A percentile compares a stretch with the other conserved stretches of the same genome.
These are phyloP conservation scores for Centropristis striata DNA, from an alignment of 2,113 vertebrate species.

Conservation along the genomic window DNA sequence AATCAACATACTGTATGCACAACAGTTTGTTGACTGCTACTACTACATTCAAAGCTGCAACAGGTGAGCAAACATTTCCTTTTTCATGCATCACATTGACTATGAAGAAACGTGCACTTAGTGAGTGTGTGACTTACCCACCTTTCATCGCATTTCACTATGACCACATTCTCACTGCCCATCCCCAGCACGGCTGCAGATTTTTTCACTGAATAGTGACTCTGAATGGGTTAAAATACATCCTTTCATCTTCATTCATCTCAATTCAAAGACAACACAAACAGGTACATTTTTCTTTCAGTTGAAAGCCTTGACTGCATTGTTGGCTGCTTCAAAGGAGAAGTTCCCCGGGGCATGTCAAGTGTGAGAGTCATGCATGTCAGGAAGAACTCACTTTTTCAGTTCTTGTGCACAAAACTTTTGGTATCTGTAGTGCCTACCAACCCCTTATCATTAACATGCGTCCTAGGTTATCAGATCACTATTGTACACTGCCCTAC, in stretches of 20 bases:
- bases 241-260: constrained; percentile 16
- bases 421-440: too few relatives aligned
- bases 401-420: too few relatives aligned
- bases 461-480: too few relatives aligned
- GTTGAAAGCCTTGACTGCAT: neutral
- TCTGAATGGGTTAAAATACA: constrained; percentile 64
- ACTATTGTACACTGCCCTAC: too few relatives aligned
- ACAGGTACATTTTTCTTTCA: neutral
- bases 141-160: constrained; percentile 85
- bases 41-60: neutral
- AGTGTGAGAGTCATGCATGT: neutral
- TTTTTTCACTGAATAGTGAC: constrained; percentile 85
- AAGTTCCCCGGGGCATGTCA: neutral
- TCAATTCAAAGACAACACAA: neutral
- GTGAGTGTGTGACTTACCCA: constrained; percentile 40
- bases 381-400: too few relatives aligned
- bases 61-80: constrained; percentile 65
- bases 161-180: constrained; percentile 80
- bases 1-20: too few relatives aligned
- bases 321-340: constrained; percentile 4
- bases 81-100: constrained; percentile 4
- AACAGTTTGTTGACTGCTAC: too few relatives aligned
- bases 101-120: neutral
- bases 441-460: too few relatives aligned
- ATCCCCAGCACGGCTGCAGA: constrained; percentile 77